Conservation (phyloP, 2,113 vertebrate species). For the Cricetomys ansorgei region DNA sequence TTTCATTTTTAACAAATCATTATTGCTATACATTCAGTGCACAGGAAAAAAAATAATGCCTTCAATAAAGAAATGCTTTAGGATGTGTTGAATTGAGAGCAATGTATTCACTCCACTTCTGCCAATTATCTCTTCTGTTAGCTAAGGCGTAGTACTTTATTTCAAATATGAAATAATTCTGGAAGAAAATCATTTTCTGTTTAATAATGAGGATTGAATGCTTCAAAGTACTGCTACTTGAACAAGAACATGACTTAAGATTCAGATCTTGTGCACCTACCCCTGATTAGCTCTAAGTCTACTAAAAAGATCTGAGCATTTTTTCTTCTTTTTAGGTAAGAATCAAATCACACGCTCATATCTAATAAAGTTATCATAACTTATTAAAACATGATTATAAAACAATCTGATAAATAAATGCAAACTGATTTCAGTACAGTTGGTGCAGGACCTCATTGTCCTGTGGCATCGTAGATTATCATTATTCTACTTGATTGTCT, state of each 20-base stretch:
- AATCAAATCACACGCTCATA: neutral
- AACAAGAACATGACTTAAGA: neutral
- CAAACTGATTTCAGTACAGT: neutral
- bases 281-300: neutral
- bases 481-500: conserved; percentile 15
- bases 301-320: neutral
- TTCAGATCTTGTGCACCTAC: neutral
- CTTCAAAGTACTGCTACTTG: neutral
- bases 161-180: neutral
- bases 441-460: neutral
- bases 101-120: neutral
- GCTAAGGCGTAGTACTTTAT: neutral
- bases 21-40: neutral
- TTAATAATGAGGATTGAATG: neutral
- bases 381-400: neutral
- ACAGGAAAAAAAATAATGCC: neutral
- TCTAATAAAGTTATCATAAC: neutral
- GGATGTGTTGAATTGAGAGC: neutral
- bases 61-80: neutral
- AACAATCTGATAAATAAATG: neutral
- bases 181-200: neutral
- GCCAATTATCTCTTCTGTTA: neutral
- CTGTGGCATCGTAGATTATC: neutral
- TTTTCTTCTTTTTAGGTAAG: conserved; percentile 5
- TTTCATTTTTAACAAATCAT: neutral